These are phyloP conservation scores for Chinchilla lanigera DNA, from an alignment of 2,113 vertebrate species.

Conservation along the genomic window DNA sequence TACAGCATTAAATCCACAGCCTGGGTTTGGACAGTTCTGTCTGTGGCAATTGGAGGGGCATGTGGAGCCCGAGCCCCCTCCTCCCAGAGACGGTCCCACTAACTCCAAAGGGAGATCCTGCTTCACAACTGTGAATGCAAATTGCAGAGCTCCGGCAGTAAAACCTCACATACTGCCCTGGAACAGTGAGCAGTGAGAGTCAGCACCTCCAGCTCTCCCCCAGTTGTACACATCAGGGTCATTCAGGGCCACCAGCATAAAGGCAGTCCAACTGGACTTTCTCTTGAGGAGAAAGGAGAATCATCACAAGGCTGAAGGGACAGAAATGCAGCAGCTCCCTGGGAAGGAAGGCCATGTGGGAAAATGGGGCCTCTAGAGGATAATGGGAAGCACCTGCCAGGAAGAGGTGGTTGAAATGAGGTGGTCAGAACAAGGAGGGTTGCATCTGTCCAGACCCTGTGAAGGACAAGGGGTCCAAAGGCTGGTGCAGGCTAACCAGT, in stretches of 20 bases:
- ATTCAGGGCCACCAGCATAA: background rate
- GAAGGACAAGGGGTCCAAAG: background rate
- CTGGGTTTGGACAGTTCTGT: background rate
- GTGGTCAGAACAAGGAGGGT: background rate
- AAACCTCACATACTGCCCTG: background rate
- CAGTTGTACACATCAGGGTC: background rate
- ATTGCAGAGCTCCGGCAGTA: accelerated
- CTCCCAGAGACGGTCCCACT: background rate
- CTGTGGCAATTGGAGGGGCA: background rate
- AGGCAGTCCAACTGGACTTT: background rate
- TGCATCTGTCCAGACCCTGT: background rate
- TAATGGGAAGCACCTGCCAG: background rate
- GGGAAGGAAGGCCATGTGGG: background rate
- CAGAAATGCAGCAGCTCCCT: background rate
- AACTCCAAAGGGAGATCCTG: background rate
- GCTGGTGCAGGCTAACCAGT: background rate
- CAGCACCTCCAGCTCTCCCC: background rate
- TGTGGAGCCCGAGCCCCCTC: background rate
- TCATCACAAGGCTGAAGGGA: background rate
- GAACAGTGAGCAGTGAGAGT: background rate
- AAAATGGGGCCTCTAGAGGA: background rate
- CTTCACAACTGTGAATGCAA: background rate
- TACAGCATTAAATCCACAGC: background rate
- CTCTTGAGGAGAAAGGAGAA: background rate
- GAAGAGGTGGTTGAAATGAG: background rate